These are phyloP conservation scores for Philereme transversata DNA, from an alignment of 2,888 invertebrate genomes.

Conservation along the genomic window DNA sequence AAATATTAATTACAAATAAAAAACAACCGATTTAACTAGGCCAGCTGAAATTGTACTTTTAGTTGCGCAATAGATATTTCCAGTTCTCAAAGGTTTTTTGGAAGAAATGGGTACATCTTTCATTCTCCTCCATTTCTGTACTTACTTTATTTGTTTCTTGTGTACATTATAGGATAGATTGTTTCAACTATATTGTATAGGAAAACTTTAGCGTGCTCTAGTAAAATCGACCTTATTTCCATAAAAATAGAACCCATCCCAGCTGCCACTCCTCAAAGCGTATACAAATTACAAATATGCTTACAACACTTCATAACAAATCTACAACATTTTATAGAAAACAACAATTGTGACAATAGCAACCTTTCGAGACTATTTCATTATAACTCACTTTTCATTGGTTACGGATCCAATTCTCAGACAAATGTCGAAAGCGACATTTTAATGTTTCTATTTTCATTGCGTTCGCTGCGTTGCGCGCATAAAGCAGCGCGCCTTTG, in stretches of 20 bases:
- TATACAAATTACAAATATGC: constrained; percentile 38
- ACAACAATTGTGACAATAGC: constrained; percentile 22
- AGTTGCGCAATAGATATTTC: neutral
- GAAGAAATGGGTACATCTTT: neutral
- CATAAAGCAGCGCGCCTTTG: too few relatives aligned
- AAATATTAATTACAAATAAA: too few relatives aligned
- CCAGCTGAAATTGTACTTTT: too few relatives aligned
- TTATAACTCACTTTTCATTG: neutral
- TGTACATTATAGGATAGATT: too few relatives aligned
- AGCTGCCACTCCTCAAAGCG: constrained; percentile 20
- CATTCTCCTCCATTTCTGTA: neutral
- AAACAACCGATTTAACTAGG: too few relatives aligned
- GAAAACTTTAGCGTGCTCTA: too few relatives aligned
- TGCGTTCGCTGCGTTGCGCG: too few relatives aligned
- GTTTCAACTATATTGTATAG: too few relatives aligned
- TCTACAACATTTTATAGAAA: constrained; percentile 29
- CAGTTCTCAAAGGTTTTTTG: neutral
- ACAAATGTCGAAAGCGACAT: neutral
- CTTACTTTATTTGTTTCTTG: neutral
- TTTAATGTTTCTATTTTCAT: too few relatives aligned
- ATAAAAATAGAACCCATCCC: neutral
- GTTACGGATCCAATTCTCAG: neutral
- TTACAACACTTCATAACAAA: constrained; percentile 59
- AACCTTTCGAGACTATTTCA: constrained; percentile 38
- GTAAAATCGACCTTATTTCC: too few relatives aligned